Evolutionary conservation across 2,888 invertebrate species (phyloP).

Genomic region (Tridacna gigas): DNA sequence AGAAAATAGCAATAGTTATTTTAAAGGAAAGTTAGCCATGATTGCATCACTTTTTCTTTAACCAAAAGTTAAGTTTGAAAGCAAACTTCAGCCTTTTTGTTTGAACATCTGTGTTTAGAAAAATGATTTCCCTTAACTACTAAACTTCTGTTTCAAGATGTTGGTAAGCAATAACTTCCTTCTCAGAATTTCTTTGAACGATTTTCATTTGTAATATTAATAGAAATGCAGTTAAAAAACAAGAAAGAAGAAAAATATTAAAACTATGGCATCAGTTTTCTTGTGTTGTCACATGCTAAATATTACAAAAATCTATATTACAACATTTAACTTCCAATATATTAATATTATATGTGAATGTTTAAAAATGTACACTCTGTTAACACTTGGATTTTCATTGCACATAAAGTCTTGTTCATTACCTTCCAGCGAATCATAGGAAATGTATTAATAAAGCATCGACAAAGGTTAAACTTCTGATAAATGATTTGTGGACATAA

Average conservation of each 20-base stretch:
- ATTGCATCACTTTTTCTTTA: no score
- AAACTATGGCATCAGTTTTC: constrained; percentile 13
- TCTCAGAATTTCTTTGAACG: background rate
- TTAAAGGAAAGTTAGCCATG: no score
- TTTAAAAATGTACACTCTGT: constrained; percentile 29
- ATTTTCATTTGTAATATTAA: background rate
- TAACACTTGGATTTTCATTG: constrained; percentile 58
- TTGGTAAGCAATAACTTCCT: no score
- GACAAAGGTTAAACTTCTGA: background rate
- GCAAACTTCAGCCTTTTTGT: no score
- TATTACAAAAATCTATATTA: constrained; percentile 46
- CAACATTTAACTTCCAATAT: constrained; percentile 47
- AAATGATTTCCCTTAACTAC: background rate
- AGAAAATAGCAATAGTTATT: no score
- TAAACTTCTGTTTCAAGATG: no score
- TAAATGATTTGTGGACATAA: no score
- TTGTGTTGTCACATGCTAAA: constrained; percentile 27
- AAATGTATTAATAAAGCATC: background rate
- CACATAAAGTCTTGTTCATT: constrained; percentile 52
- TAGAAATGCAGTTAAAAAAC: background rate
- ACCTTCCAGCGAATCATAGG: constrained; percentile 3
- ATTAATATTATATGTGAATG: constrained; percentile 43
- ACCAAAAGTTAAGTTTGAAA: no score
- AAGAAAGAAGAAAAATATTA: background rate
- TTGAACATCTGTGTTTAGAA: no score